Evolutionary conservation across 2,888 invertebrate genomes (phyloP).

Genomic region (Cosmopolites sordidus): DNA sequence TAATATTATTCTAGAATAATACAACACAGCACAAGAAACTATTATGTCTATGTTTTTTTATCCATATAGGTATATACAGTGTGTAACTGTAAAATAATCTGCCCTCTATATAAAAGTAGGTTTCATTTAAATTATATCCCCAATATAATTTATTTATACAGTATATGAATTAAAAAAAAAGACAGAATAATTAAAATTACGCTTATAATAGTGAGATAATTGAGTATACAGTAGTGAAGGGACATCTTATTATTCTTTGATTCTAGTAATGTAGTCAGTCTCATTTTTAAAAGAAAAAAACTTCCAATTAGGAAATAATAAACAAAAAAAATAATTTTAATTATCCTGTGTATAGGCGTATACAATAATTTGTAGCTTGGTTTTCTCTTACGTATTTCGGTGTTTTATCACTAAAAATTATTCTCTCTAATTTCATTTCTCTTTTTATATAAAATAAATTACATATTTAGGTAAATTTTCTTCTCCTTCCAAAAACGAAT

Average conservation of each 20-base stretch:
- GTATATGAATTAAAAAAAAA: background rate
- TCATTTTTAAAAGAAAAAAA: no score
- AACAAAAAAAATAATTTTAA: no score
- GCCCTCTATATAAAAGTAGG: constrained; percentile 42
- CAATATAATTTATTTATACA: no score
- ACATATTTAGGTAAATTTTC: constrained; percentile 44
- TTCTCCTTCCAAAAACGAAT: constrained; percentile 24
- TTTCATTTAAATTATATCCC: no score
- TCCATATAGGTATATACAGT: constrained; percentile 52
- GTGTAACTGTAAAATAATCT: constrained; percentile 41
- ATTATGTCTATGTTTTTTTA: constrained; percentile 45
- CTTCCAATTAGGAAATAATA: no score
- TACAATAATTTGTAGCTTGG: no score
- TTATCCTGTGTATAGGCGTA: no score
- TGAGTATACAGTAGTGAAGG: constrained; percentile 30
- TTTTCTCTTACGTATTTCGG: constrained; percentile 43
- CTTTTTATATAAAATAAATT: constrained; percentile 33
- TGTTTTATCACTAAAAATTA: constrained; percentile 18
- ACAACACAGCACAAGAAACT: constrained; percentile 53
- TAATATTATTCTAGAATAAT: constrained; percentile 35
- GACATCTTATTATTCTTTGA: no score
- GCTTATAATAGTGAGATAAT: background rate
- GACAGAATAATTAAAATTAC: background rate
- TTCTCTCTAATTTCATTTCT: constrained; percentile 35
- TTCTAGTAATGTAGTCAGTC: no score